phyloP scores from a whole-genome alignment of 2,888 invertebrate genomes.

The Tolmerus cingulatus region DNA sequence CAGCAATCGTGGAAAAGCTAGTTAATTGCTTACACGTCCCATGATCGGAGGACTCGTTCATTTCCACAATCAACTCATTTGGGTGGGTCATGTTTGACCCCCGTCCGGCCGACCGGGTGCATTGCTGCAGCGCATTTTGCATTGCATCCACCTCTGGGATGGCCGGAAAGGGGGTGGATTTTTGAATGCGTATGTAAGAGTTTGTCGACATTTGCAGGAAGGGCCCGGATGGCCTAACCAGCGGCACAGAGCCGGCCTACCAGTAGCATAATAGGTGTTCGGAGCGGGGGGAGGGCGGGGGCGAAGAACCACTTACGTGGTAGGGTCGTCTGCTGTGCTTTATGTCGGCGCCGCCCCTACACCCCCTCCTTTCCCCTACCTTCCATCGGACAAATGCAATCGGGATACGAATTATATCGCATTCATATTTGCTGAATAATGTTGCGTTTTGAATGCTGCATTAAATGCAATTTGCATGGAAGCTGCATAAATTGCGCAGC shows the following conservation, averaged over 20 bases:
- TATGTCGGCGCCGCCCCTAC: not conserved
- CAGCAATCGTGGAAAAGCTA: not conserved
- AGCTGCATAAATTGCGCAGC: slow-evolving; percentile 36
- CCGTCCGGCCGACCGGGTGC: not conserved
- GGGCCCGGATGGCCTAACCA: not conserved
- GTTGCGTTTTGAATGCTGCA: slow-evolving; percentile 37
- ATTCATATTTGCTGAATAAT: slow-evolving; percentile 39
- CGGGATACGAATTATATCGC: slow-evolving; percentile 35
- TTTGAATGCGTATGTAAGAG: not conserved
- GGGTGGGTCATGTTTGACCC: slow-evolving; percentile 17
- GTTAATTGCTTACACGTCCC: slow-evolving; percentile 15
- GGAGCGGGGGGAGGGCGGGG: not conserved
- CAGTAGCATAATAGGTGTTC: not conserved
- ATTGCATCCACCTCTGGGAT: not conserved
- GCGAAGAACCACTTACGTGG: not conserved
- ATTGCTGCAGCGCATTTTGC: not conserved
- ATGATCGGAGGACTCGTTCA: not conserved
- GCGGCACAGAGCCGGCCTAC: not conserved
- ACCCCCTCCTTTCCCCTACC: not conserved
- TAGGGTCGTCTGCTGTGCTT: not conserved
- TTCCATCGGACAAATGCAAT: not conserved
- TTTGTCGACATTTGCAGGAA: not conserved
- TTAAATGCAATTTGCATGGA: slow-evolving; percentile 40
- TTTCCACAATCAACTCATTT: slow-evolving; percentile 28
- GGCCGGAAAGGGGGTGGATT: not conserved